phyloP scores from a whole-genome alignment of 1,140 invertebrate genomes.

The Caenorhabditis latens region DNA sequence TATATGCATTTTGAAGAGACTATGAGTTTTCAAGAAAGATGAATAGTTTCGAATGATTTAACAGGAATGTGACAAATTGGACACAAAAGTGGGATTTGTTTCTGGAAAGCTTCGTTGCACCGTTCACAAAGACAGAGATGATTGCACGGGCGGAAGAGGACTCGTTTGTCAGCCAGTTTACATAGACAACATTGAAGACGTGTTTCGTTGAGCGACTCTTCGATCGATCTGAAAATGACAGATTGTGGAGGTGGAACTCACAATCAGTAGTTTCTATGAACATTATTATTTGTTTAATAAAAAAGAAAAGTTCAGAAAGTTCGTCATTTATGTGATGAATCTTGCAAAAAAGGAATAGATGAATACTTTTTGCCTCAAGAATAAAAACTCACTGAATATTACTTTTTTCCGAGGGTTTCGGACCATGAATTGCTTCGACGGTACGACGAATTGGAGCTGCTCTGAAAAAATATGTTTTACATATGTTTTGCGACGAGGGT shows the following conservation, averaged over 20 bases:
- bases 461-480: constrained; percentile 18
- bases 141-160: constrained; percentile 48
- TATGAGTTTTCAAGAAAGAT: neutral
- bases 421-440: constrained; percentile 28
- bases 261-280: neutral
- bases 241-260: neutral
- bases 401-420: neutral
- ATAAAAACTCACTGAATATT: neutral
- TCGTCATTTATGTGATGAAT: neutral
- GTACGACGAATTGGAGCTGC: constrained; percentile 56
- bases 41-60: constrained; percentile 30
- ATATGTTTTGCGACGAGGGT: neutral
- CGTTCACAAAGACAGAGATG: constrained; percentile 54
- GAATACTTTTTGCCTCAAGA: too few species aligned
- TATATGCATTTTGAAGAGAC: neutral
- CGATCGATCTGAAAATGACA: constrained; percentile 32
- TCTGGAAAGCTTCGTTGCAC: constrained; percentile 49
- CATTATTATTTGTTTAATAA: too few species aligned
- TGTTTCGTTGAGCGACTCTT: constrained; percentile 23
- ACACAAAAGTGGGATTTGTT: constrained; percentile 1
- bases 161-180: constrained; percentile 20
- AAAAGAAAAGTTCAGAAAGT: neutral
- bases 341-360: too few species aligned
- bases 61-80: constrained; percentile 50
- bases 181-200: constrained; percentile 50